Percentiles rank a stretch among this genome's conserved stretches.
These are phyloP conservation scores for Anoplolepis gracilipes DNA, from an alignment of 1,140 invertebrate genomes.

Conservation along the genomic window DNA sequence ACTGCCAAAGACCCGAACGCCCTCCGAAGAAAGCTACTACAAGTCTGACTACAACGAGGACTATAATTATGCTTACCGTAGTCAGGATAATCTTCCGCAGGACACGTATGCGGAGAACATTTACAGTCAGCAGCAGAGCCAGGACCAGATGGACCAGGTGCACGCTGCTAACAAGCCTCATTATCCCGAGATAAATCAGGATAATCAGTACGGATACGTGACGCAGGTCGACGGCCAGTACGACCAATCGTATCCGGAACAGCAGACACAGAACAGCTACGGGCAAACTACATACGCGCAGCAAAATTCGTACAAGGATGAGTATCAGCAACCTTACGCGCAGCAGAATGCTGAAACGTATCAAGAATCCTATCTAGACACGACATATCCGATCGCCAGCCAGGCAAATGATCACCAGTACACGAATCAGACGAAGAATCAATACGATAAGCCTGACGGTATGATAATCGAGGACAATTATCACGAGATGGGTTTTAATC, in stretches of 20 bases:
- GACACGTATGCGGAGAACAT: constrained; percentile 80
- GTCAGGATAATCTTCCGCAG: constrained; percentile 87
- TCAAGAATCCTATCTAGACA: constrained; percentile 67
- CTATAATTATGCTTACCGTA: constrained; percentile 90
- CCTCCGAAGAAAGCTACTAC: constrained; percentile 85
- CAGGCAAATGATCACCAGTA: constrained; percentile 68
- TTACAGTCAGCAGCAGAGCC: constrained; percentile 72
- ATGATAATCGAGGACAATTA: constrained; percentile 78
- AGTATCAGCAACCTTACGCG: constrained; percentile 78
- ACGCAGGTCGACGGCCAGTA: constrained; percentile 76
- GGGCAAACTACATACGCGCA: constrained; percentile 68
- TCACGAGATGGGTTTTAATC: constrained; percentile 76
- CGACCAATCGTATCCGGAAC: constrained; percentile 73
- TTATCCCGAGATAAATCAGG: constrained; percentile 63
- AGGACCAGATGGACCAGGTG: neutral
- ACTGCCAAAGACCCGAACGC: constrained; percentile 85
- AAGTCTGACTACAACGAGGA: constrained; percentile 89
- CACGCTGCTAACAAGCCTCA: constrained; percentile 46
- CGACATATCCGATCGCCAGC: constrained; percentile 65
- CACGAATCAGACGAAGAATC: constrained; percentile 69
- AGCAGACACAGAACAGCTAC: constrained; percentile 62
- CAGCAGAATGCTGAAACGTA: constrained; percentile 71
- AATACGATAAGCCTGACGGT: constrained; percentile 77
- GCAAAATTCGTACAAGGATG: constrained; percentile 80
- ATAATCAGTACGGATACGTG: constrained; percentile 77